A percentile compares a stretch with the other conserved stretches of the same genome.
These are phyloP conservation scores for Pontoporia blainvillei DNA, from an alignment of 2,113 vertebrate species.

Conservation along the genomic window DNA sequence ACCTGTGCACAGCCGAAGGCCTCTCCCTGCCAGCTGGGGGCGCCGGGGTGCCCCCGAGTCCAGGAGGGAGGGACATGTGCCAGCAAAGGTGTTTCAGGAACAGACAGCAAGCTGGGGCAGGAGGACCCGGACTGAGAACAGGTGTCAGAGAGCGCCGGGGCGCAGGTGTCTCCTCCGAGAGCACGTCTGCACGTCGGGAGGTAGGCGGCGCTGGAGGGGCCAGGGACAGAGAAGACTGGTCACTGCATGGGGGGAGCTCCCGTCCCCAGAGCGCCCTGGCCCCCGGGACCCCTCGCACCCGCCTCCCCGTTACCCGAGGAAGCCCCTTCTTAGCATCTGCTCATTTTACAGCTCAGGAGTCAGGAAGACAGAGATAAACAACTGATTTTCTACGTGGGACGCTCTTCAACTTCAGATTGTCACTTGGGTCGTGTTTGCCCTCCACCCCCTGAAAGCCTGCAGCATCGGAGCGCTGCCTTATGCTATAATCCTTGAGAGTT, in stretches of 20 bases:
- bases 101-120: not conserved
- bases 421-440: not conserved
- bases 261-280: not conserved
- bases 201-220: not conserved
- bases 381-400: no score
- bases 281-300: no score
- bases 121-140: not conserved
- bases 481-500: accelerated
- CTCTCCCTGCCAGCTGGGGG: not conserved
- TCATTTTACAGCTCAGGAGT: no score
- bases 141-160: accelerated
- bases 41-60: accelerated
- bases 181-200: accelerated
- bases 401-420: no score
- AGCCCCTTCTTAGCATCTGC: not conserved
- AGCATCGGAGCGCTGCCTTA: accelerated
- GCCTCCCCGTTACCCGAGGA: not conserved
- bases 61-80: not conserved
- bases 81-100: no score
- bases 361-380: not conserved
- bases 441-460: no score
- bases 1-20: accelerated
- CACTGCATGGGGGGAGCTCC: no score
- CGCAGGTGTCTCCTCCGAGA: not conserved
- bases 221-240: not conserved